Evolutionary conservation across 1,140 invertebrate genomes (phyloP).

Genomic region (Telenomus remus): DNA sequence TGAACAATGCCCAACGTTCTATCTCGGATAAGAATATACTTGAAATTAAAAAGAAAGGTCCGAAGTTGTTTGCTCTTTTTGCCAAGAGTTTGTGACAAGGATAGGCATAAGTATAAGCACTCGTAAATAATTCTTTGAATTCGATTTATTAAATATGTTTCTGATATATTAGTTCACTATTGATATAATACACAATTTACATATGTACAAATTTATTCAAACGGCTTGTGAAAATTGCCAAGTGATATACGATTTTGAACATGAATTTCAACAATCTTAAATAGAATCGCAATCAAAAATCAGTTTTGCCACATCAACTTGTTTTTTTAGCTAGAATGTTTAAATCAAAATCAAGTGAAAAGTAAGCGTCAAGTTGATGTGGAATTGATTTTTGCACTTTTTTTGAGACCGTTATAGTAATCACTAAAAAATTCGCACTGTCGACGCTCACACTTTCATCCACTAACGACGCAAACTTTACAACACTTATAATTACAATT

Average conservation of each 20-base stretch:
- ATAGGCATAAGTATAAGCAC: background rate
- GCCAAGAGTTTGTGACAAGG: background rate
- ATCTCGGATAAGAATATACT: conserved; percentile 25
- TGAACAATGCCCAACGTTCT: conserved; percentile 46
- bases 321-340: background rate
- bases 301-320: conserved; percentile 10
- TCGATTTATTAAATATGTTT: conserved; percentile 71
- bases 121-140: conserved; percentile 19
- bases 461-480: too few species aligned
- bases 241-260: conserved; percentile 6
- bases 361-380: too few species aligned
- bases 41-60: conserved; percentile 27
- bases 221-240: conserved; percentile 62
- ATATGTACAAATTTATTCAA: conserved; percentile 73
- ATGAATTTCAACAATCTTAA: too few species aligned
- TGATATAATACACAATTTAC: conserved; percentile 74
- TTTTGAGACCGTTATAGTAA: too few species aligned
- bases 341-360: too few species aligned
- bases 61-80: background rate
- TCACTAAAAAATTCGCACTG: too few species aligned
- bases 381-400: too few species aligned
- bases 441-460: too few species aligned
- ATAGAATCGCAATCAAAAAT: conserved; percentile 5
- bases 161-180: conserved; percentile 74
- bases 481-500: too few species aligned